Base-by-base conservation (phyloP, 2,888 invertebrate species). In the Drosophila putrida region DNA sequence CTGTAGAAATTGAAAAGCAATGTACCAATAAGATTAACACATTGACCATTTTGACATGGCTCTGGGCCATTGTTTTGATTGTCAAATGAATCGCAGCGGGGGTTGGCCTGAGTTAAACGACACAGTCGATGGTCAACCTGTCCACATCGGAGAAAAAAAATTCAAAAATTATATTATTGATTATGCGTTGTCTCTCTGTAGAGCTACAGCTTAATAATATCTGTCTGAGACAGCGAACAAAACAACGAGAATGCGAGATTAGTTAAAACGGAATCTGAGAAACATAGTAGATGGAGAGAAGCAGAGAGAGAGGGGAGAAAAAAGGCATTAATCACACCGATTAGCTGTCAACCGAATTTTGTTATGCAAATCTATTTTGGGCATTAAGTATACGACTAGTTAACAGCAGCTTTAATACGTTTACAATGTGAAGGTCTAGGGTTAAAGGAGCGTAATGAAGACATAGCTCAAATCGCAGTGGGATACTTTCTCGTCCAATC, bases 81-180 rank as follows among this genome's bases (percentile, higher is more conserved):
- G 43, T 44, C 55, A 55, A 55, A 44, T 25, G 60, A 67, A 38
- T 57, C 51, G 50, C 62, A 46, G 62, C 58, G 68, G 72, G 68
- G 72, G 50, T 58, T 69, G 74, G 54, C 43, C 49, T 46, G 78
- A 80, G 82, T 83, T 84, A 83, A 82, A 82, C 62, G 82, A 80
- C 82, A 77, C 82, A 53, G 60, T 66, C 75, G 82, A 83, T 77
- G 82, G 85, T 64, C 82, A 82, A 80, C 82, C 74, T 83, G 85
- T 84, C 68, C 47, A 39, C 64, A 62, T 15, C 54, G 10, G 15
- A 36, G 49, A 49, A 20, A 20, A 20, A 20, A 58, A 27, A 35
- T 5, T 10, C 36, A 36, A 58, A 27, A 35, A 6, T 10, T 43
- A 36, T 53, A 43, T 41, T 75, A 75, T 75, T 75, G 75, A 75